These are phyloP conservation scores for Nycticebus coucang DNA, from an alignment of 2,113 vertebrate genomes.

Conservation along the genomic window DNA sequence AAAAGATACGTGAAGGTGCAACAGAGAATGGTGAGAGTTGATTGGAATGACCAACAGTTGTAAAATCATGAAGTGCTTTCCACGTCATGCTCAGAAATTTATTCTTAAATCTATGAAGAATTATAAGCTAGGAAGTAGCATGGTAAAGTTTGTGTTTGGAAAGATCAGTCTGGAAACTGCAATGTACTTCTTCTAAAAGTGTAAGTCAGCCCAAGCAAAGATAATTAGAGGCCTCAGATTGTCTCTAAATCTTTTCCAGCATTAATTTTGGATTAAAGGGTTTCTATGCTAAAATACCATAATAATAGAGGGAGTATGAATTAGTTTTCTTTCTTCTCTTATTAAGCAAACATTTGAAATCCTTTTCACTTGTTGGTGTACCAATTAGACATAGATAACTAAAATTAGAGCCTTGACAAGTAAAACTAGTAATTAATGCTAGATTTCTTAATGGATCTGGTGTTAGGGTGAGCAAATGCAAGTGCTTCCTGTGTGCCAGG, in stretches of 20 bases:
- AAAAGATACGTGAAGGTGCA: not conserved
- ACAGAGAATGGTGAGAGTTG: not conserved
- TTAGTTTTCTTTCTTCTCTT: conserved; percentile 59
- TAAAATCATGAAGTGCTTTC: not conserved
- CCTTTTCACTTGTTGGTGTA: conserved; percentile 56
- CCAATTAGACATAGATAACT: conserved; percentile 16
- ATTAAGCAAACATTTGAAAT: conserved; percentile 73
- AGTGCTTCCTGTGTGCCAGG: not conserved
- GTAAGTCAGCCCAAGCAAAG: conserved; percentile 48
- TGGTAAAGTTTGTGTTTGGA: conserved; percentile 33
- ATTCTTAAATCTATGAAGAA: conserved; percentile 1
- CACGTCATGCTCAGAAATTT: not conserved
- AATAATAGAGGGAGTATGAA: conserved; percentile 43
- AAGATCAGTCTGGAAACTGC: conserved; percentile 26
- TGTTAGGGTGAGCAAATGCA: not conserved
- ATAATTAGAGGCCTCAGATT: conserved; percentile 54
- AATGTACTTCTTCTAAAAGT: conserved; percentile 38
- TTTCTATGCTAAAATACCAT: conserved; percentile 50
- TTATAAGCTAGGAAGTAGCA: not conserved
- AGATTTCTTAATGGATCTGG: not conserved
- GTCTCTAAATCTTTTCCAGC: conserved; percentile 56
- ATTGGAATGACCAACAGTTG: not conserved
- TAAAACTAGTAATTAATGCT: not conserved
- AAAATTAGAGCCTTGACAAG: conserved; percentile 43
- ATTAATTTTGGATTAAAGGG: conserved; percentile 72